Base-by-base conservation (phyloP, 2,888 invertebrate species). In the Synergus laeviventris region DNA sequence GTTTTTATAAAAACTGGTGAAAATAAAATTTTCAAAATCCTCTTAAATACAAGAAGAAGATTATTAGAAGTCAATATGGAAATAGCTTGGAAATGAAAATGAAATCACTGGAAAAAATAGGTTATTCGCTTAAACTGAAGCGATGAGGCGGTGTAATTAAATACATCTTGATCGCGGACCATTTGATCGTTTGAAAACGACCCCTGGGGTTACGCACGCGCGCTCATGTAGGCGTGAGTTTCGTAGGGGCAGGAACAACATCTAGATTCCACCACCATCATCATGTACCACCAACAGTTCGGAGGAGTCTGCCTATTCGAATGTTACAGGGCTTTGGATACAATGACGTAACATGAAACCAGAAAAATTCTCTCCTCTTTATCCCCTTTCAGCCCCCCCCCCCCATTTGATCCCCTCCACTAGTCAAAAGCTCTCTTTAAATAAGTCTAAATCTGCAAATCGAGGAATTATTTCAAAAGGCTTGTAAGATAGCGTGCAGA, bases 331-430 rank as follows among this genome's bases (percentile, higher is more conserved):
- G 78, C 79, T 81, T 82, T 78, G 80, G 80, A 83, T 82, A 86
- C 86, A 86, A 88, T 86, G 87, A 88, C 84, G 89, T 88, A 89
- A 89, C 83, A 82, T 81, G 87, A 89, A 81, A 83, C 86, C 79
- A 79, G 78, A 80, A 78, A 84, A 87, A 86, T 83, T 84, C 82
- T 81, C 84, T 83, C 84, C 79, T 79, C 79, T 78, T 77, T 45
- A 76, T 80, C 80, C 79, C 82, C 76, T 73, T 81, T 61, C 56
- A 76, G 73, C 42, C 59, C 39, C 60, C 9, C 9, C 39, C 39
- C 45, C 12, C 31, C 39, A 60, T 70, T 45, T 16, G 2, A 70
- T 49, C 70, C 49, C 18, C 49, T n/a, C 70, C 49, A 45, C n/a
- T n/a, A 49, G 49, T 31, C 31, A 36, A 18, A 70, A 70, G 9